These are phyloP conservation scores for Galerucella pusilla DNA, from an alignment of 2,888 invertebrate genomes.

Conservation along the genomic window DNA sequence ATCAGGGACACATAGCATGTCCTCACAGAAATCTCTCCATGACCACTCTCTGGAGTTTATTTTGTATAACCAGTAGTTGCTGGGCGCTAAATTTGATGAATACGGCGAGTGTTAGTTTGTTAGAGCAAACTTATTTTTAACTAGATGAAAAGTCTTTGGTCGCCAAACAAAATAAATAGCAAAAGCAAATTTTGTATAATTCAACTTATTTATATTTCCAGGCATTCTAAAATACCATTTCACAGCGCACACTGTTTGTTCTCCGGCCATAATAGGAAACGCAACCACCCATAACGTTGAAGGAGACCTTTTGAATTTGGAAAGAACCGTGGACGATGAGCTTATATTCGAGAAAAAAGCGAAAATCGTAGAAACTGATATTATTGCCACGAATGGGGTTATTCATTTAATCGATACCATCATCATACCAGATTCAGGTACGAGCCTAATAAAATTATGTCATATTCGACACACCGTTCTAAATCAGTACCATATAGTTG, in stretches of 20 bases:
- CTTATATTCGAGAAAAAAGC: constrained; percentile 70
- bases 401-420: constrained; percentile 76
- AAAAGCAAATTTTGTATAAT: too few relatives aligned
- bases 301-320: constrained; percentile 65
- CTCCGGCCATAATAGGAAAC: constrained; percentile 70
- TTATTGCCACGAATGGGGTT: constrained; percentile 79
- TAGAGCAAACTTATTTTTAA: neutral
- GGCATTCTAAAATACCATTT: constrained; percentile 76
- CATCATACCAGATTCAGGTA: constrained; percentile 71
- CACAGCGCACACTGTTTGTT: constrained; percentile 75
- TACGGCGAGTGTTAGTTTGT: too few relatives aligned
- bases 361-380: constrained; percentile 70
- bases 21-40: too few relatives aligned
- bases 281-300: constrained; percentile 68
- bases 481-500: too few relatives aligned
- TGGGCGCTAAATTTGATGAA: too few relatives aligned
- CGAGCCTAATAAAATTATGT: neutral
- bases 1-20: too few relatives aligned
- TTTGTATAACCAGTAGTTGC: too few relatives aligned
- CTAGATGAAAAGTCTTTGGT: neutral
- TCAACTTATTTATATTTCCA: constrained; percentile 53
- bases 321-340: constrained; percentile 67
- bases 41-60: too few relatives aligned
- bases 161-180: neutral
- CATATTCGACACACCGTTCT: neutral